Percentiles rank a stretch among this genome's conserved stretches.
Evolutionary conservation across 2,113 vertebrate genomes (phyloP).

Genomic region (Anolis sagrei): DNA sequence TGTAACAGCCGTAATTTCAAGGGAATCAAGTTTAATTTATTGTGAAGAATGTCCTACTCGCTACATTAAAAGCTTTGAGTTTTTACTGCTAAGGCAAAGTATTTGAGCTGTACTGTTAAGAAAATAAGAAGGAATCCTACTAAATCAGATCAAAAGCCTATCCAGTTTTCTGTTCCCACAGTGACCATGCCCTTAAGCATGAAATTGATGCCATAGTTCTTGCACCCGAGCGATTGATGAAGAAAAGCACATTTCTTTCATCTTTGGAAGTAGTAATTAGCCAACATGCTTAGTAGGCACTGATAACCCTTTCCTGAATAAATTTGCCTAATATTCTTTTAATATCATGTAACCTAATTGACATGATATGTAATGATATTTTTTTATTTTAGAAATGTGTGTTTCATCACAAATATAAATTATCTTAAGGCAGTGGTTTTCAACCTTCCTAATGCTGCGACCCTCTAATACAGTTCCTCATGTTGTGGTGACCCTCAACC

Average conservation of each 20-base stretch:
- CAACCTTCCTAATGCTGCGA: too few species aligned
- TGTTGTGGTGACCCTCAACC: too few species aligned
- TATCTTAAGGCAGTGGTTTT: too few species aligned
- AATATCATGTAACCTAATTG: not conserved
- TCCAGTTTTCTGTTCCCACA: not conserved
- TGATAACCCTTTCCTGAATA: not conserved
- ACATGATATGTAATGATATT: not conserved
- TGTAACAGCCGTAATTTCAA: slow-evolving; percentile 52
- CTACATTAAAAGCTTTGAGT: not conserved
- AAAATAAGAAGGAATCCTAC: not conserved
- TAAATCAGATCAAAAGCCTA: not conserved
- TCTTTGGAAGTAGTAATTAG: not conserved
- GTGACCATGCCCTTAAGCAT: not conserved
- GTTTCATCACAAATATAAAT: not conserved
- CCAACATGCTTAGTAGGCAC: not conserved
- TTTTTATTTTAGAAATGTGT: not conserved
- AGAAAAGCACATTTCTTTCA: not conserved
- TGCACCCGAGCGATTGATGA: not conserved
- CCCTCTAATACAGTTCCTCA: too few species aligned
- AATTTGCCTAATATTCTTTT: not conserved
- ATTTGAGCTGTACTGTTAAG: not conserved
- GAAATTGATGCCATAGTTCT: not conserved
- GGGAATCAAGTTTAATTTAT: not conserved
- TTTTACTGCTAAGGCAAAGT: not conserved
- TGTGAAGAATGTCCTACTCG: not conserved